phyloP scores from a whole-genome alignment of 2,797 vertebrate species.

The Sparidentex hasta region DNA sequence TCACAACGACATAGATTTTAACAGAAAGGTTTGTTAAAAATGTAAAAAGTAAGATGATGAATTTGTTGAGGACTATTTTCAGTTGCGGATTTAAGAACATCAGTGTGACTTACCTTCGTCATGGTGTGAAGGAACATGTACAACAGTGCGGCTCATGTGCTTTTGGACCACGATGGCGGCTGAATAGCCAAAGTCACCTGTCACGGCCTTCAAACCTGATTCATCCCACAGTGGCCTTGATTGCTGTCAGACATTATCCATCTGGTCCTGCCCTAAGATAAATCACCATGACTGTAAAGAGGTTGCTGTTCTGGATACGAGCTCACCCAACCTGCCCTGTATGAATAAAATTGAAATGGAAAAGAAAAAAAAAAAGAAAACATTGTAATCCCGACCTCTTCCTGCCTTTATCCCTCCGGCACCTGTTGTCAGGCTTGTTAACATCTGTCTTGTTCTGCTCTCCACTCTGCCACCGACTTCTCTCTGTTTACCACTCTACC shows the following conservation, averaged over 20 bases:
- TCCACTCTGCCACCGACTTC: constrained; percentile 22
- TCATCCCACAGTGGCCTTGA: neutral
- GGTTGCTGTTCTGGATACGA: neutral
- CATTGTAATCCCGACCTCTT: neutral
- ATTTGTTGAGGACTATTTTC: constrained; percentile 2
- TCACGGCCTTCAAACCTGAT: neutral
- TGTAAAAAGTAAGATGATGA: neutral
- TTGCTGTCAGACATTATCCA: neutral
- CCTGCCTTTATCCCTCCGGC: constrained; percentile 23
- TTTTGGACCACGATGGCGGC: neutral
- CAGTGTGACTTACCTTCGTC: too few species aligned
- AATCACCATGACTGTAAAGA: neutral
- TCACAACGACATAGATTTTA: neutral
- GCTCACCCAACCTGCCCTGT: neutral
- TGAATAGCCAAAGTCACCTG: neutral
- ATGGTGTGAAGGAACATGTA: neutral
- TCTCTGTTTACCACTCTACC: constrained; percentile 14
- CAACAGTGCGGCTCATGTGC: neutral
- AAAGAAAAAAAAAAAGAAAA: constrained; percentile 12
- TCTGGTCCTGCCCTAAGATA: neutral
- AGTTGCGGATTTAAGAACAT: neutral
- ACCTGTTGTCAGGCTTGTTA: constrained; percentile 43
- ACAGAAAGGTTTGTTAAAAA: too few species aligned
- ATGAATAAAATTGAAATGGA: constrained; percentile 24
- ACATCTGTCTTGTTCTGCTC: constrained; percentile 44